phyloP scores from a whole-genome alignment of 2,888 invertebrate species.

The Cephus sareptanus region DNA sequence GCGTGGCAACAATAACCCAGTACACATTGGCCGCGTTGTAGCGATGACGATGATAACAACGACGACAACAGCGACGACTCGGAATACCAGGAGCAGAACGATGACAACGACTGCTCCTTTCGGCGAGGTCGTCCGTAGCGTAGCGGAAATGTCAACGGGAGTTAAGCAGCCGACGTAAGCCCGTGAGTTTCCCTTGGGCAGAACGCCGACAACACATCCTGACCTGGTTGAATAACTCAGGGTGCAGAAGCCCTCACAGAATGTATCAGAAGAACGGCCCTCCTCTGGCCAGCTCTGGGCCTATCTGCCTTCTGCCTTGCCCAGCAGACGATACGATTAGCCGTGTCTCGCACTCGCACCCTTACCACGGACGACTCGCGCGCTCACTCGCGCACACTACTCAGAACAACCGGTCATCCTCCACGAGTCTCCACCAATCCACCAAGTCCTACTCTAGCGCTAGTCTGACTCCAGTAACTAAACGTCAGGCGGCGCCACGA shows the following conservation, averaged over 20 bases:
- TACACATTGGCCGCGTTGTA: neutral
- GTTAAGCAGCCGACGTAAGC: slow-evolving; percentile 15
- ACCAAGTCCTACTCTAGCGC: neutral
- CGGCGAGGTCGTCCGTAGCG: slow-evolving; percentile 1
- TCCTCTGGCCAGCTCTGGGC: slow-evolving; percentile 18
- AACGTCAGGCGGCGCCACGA: slow-evolving; percentile 38
- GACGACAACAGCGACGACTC: neutral
- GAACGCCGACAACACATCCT: slow-evolving; percentile 21
- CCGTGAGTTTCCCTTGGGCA: slow-evolving; percentile 10
- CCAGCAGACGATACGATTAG: slow-evolving; percentile 34
- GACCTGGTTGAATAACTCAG: neutral
- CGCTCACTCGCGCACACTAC: slow-evolving; percentile 31
- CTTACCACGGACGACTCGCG: slow-evolving; percentile 8
- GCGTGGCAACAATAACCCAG: neutral
- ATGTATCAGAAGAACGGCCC: neutral
- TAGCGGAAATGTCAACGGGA: slow-evolving; percentile 15
- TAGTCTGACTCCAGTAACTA: neutral
- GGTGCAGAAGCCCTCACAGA: neutral
- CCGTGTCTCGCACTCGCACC: slow-evolving; percentile 26
- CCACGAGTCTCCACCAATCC: slow-evolving; percentile 23
- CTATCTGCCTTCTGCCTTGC: slow-evolving; percentile 23
- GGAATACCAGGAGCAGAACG: neutral
- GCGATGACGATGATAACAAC: slow-evolving; percentile 2
- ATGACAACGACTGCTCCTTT: neutral
- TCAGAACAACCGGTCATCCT: slow-evolving; percentile 37